These are phyloP conservation scores for Heliconius erato DNA, from an alignment of 2,888 invertebrate species.

Conservation along the genomic window DNA sequence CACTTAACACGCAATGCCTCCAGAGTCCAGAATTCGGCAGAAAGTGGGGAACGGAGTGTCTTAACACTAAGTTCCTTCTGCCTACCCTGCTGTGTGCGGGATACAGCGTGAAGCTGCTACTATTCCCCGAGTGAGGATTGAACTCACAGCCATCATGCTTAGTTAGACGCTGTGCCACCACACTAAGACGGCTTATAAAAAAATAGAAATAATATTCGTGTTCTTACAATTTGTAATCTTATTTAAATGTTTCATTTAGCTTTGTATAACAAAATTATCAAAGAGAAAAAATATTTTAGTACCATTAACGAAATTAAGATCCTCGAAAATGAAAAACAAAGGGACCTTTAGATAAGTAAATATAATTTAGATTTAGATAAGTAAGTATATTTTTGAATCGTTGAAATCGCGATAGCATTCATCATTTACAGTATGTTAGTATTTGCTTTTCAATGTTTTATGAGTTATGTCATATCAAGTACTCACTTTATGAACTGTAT, in stretches of 20 bases:
- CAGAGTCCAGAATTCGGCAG: too few relatives aligned
- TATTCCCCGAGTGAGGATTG: too few relatives aligned
- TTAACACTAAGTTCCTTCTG: too few relatives aligned
- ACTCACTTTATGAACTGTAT: conserved; percentile 48
- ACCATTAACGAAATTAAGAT: conserved; percentile 44
- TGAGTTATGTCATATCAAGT: conserved; percentile 24
- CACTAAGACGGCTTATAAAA: neutral
- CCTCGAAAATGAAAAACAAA: conserved; percentile 40
- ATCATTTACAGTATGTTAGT: conserved; percentile 32
- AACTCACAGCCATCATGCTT: too few relatives aligned
- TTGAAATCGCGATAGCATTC: conserved; percentile 39
- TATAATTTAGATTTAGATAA: too few relatives aligned
- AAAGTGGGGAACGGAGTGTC: too few relatives aligned
- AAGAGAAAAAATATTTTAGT: conserved; percentile 26
- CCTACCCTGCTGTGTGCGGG: too few relatives aligned
- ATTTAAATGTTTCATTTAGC: conserved; percentile 25
- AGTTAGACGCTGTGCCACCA: neutral
- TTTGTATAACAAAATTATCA: conserved; percentile 21
- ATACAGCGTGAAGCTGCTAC: too few relatives aligned
- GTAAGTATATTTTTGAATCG: conserved; percentile 3
- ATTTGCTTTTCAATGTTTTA: conserved; percentile 7
- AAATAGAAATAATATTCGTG: neutral
- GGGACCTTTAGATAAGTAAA: neutral
- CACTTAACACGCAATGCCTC: too few relatives aligned
- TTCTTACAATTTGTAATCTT: conserved; percentile 1